Conservation (phyloP, 1,140 invertebrate species). For the Drosophila chauvacae region DNA sequence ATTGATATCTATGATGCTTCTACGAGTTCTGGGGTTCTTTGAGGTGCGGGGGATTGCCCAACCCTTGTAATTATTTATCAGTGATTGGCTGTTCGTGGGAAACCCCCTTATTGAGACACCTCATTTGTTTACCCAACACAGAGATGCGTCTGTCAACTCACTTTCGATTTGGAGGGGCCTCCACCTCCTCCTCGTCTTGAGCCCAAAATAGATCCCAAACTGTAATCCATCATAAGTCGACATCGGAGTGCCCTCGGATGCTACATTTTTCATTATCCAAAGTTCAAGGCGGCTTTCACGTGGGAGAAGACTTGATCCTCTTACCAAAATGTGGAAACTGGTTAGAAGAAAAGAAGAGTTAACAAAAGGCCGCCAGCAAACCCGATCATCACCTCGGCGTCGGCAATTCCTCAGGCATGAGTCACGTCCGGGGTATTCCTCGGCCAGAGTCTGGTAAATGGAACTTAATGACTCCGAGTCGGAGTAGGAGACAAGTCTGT, state of each 20-base stretch:
- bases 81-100: conserved; percentile 14
- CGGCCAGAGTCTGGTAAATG: conserved; percentile 32
- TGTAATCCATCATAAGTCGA: conserved; percentile 63
- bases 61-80: conserved; percentile 10
- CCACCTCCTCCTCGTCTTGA: background rate
- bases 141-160: conserved; percentile 24
- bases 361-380: conserved; percentile 9
- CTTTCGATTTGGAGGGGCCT: conserved; percentile 49
- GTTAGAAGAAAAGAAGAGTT: conserved; percentile 46
- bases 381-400: conserved; percentile 5
- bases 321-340: conserved; percentile 41
- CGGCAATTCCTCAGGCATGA: conserved; percentile 51
- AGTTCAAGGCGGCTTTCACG: conserved; percentile 57
- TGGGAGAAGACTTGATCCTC: conserved; percentile 24
- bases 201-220: conserved; percentile 7
- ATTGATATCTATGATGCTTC: conserved; percentile 4
- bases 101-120: conserved; percentile 12
- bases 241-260: conserved; percentile 1
- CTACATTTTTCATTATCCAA: background rate
- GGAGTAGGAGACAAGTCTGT: background rate
- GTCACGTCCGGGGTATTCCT: conserved; percentile 77
- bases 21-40: background rate
- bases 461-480: conserved; percentile 36
- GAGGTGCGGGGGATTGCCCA: background rate
- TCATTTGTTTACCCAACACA: conserved; percentile 8